Base-by-base conservation (phyloP, 2,113 vertebrate genomes). In the Mormyrus iriodes region DNA sequence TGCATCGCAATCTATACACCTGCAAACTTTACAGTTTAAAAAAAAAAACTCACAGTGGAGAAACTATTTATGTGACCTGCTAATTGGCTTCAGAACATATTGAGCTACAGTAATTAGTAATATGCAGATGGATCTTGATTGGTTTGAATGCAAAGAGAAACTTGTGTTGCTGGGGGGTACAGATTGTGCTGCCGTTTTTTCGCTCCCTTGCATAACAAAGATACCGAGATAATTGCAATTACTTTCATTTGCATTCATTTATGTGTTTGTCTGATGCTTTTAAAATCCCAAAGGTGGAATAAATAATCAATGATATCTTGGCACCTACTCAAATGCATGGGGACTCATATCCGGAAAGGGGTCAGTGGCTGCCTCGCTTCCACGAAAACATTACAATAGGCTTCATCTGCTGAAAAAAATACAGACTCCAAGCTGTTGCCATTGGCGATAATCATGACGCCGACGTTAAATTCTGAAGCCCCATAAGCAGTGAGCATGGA, bases 161-260 rank as follows among this genome's bases (percentile, higher is more conserved):
- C 89, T 92, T 88, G 89, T 87, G 90, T 91, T 89, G 91, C 91
- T 90, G 91, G 87, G 90, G 92, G 92, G 91, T 79, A 58, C 51
- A 88, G 86, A 79, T 48, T 58, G 69, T 24, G 21, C 24, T 27
- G 27, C 3, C 0, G n/a, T 84, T n/a, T n/a, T 52, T 73, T 84
- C 69, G 88, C 88, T 88, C 90, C 90, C 89, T 88, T 90, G 91
- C 52, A 92, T 94, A 92, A 94, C 93, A 90, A 92, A 92, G 92
- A 95, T 94, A 92, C 88, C 91, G 89, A 94, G 94, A 95, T 95
- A 94, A 94, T 93, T 95, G 92, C 93, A 94, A 94, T 94, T 94
- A 93, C 85, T 91, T 90, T 91, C 31, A 95, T 95, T 95, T 94
- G 94, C 94, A 94, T 94, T 93, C 89, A 90, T 93, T 94, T 93